A percentile compares a stretch with the other conserved stretches of the same genome.
Conservation (phyloP, 1,140 invertebrate species). For the Apis cerana region DNA sequence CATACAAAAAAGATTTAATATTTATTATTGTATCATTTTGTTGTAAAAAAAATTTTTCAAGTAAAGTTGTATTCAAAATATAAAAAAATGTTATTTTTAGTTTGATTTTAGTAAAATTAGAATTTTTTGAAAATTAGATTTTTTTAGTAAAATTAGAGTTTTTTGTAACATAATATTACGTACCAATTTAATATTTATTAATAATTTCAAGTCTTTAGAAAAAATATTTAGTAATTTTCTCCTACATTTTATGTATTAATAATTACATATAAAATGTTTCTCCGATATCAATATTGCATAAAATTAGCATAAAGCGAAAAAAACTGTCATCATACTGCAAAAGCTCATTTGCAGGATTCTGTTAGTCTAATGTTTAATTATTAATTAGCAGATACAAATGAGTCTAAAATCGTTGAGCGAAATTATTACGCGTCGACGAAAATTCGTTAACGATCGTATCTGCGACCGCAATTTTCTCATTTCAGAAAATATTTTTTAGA, state of each 20-base stretch:
- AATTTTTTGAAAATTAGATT: too few relatives aligned
- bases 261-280: not conserved
- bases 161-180: too few relatives aligned
- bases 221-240: too few relatives aligned
- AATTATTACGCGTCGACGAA: constrained; percentile 9
- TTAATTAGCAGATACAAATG: constrained; percentile 26
- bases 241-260: not conserved
- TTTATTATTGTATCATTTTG: too few relatives aligned
- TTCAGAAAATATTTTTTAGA: constrained; percentile 3
- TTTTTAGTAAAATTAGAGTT: too few relatives aligned
- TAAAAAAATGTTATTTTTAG: too few relatives aligned
- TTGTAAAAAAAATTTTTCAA: too few relatives aligned
- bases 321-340: not conserved
- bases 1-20: too few relatives aligned
- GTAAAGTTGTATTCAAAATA: too few relatives aligned
- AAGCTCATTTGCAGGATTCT: not conserved
- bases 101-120: too few relatives aligned
- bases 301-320: not conserved
- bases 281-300: not conserved
- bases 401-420: constrained; percentile 15
- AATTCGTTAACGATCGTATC: constrained; percentile 24
- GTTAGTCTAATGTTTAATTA: constrained; percentile 18
- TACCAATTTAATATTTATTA: too few relatives aligned
- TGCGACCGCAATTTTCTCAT: not conserved
- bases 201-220: too few relatives aligned